phyloP scores from a whole-genome alignment of 2,113 vertebrate species.

The Mesitornis unicolor region DNA sequence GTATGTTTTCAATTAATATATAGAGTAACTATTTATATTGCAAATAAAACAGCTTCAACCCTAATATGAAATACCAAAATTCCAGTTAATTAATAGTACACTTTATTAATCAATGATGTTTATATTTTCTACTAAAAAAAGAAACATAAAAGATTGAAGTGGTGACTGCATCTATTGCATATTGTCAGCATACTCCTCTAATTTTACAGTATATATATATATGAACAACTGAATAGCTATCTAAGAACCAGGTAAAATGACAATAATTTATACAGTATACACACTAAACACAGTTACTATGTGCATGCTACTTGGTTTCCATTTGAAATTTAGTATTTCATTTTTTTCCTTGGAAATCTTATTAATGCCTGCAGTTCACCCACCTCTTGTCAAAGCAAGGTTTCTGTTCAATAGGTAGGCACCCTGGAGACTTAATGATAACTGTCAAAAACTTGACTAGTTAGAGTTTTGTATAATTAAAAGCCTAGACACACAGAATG shows the following conservation, averaged over 20 bases:
- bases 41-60: not conserved
- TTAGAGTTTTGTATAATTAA: conserved; percentile 12
- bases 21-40: not conserved
- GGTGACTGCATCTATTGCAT: not conserved
- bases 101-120: not conserved
- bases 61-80: not conserved
- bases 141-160: not conserved
- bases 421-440: not conserved
- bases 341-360: not conserved
- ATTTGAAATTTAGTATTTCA: not conserved
- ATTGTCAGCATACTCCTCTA: not conserved
- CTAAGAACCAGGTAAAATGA: not conserved
- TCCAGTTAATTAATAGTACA: not conserved
- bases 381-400: conserved; percentile 37
- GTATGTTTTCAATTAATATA: not conserved
- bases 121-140: not conserved
- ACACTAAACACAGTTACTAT: not conserved
- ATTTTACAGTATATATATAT: not conserved
- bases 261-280: not conserved
- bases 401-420: not conserved
- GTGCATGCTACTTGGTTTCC: not conserved
- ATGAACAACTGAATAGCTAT: not conserved
- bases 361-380: not conserved
- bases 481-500: not conserved
- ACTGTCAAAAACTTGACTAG: conserved; percentile 9